Percentiles rank a stretch among this genome's conserved stretches.
Conservation (phyloP, 1,140 invertebrate genomes). For the Sycobia sp. region DNA sequence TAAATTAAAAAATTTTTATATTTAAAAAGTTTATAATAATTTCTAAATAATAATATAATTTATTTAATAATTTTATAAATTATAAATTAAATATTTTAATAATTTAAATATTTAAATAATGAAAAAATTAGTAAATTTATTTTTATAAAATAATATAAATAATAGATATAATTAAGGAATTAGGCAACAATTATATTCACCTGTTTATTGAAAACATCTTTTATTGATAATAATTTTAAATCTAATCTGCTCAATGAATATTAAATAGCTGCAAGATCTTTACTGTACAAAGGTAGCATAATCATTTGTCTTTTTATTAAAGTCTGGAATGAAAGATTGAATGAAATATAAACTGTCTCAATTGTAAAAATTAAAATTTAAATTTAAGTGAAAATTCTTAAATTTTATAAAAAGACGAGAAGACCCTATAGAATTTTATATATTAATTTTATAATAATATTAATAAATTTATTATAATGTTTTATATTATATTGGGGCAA, state of each 20-base stretch:
- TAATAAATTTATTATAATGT: constrained; percentile 43
- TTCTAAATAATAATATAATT: constrained; percentile 28
- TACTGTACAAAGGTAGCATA: constrained; percentile 75
- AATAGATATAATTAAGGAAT: constrained; percentile 64
- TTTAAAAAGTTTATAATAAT: constrained; percentile 46
- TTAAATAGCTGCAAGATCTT: constrained; percentile 69
- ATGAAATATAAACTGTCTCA: constrained; percentile 63
- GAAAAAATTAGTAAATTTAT: constrained; percentile 64
- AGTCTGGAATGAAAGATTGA: constrained; percentile 69
- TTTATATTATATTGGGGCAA: constrained; percentile 60
- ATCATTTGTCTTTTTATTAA: constrained; percentile 73
- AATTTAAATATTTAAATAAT: constrained; percentile 56
- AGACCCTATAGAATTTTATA: constrained; percentile 68
- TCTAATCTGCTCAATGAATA: constrained; percentile 68
- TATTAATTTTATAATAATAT: constrained; percentile 49
- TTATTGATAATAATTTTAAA: constrained; percentile 66
- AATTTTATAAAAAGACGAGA: constrained; percentile 67
- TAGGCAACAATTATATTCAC: constrained; percentile 68
- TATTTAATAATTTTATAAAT: constrained; percentile 40
- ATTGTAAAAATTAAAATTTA: constrained; percentile 59
- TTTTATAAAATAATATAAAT: constrained; percentile 43
- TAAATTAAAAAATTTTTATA: constrained; percentile 36
- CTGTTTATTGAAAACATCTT: constrained; percentile 79
- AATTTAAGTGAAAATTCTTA: constrained; percentile 70
- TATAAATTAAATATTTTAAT: constrained; percentile 43